phyloP scores from a whole-genome alignment of 2,797 vertebrate species.

The Chanos chanos region DNA sequence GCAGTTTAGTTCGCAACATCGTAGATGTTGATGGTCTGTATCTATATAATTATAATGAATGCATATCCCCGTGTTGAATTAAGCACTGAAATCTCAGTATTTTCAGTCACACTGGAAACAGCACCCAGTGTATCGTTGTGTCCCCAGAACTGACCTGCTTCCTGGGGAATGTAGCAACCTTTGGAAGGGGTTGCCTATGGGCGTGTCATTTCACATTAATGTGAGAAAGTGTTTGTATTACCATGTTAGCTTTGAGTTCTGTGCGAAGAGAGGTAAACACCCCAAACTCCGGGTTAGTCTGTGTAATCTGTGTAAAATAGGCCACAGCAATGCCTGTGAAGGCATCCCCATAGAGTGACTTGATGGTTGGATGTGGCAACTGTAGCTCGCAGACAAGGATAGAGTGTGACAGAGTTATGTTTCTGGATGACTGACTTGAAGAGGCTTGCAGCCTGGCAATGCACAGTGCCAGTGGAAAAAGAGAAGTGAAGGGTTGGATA shows the following conservation, averaged over 20 bases:
- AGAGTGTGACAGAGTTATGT: background rate
- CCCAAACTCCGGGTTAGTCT: too few species aligned
- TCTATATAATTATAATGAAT: too few species aligned
- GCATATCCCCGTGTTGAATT: too few species aligned
- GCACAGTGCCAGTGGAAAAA: conserved; percentile 11
- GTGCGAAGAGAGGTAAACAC: background rate
- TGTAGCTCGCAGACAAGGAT: background rate
- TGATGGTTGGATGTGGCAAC: background rate
- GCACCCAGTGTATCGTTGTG: too few species aligned
- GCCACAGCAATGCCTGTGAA: background rate
- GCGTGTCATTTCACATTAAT: conserved; percentile 33
- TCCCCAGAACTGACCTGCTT: conserved; percentile 16
- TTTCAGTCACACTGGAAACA: too few species aligned
- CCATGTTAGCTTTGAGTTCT: background rate
- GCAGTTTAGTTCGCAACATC: too few species aligned
- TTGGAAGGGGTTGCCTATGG: conserved; percentile 2
- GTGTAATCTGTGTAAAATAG: background rate
- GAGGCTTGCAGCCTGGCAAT: background rate
- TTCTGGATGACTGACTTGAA: conserved; percentile 17
- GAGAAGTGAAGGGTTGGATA: background rate
- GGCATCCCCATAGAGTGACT: background rate
- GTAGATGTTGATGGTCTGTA: too few species aligned
- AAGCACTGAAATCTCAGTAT: too few species aligned
- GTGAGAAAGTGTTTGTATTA: background rate
- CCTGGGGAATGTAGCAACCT: conserved; percentile 10